Percentiles rank a stretch among this genome's conserved stretches.
Evolutionary conservation across 2,797 vertebrate species (phyloP).

Genomic region (Dermochelys coriacea): DNA sequence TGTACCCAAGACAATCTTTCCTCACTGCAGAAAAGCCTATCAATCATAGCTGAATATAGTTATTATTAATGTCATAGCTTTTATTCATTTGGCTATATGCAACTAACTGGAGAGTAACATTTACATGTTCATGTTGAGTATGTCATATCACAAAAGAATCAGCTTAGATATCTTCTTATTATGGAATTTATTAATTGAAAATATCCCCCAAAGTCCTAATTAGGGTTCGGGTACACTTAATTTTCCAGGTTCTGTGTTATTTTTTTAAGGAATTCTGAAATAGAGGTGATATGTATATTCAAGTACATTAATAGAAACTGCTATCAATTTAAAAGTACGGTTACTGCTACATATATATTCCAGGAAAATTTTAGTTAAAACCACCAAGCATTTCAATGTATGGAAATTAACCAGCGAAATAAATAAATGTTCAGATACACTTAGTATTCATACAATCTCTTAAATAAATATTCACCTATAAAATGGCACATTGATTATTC

Average conservation of each 20-base stretch:
- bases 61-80: constrained; percentile 78
- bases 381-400: not conserved
- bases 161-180: constrained; percentile 45
- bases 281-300: not conserved
- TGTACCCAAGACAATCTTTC: constrained; percentile 77
- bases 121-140: constrained; percentile 25
- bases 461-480: not conserved
- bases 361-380: constrained; percentile 1
- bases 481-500: not conserved
- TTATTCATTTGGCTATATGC: constrained; percentile 54
- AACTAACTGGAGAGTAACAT: constrained; percentile 34
- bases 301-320: not conserved
- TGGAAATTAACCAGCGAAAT: not conserved
- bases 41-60: constrained; percentile 75
- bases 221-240: constrained; percentile 58
- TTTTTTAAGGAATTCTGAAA: constrained; percentile 33
- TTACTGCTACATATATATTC: not conserved
- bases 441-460: not conserved
- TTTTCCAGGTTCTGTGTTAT: constrained; percentile 36
- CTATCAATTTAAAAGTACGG: constrained; percentile 29
- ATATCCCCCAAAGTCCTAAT: constrained; percentile 63
- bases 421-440: not conserved
- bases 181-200: constrained; percentile 50
- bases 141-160: constrained; percentile 59
- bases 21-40: constrained; percentile 73